A percentile compares a stretch with the other conserved stretches of the same genome.
Evolutionary conservation across 2,113 vertebrate species (phyloP).

Genomic region (Delphinapterus leucas): DNA sequence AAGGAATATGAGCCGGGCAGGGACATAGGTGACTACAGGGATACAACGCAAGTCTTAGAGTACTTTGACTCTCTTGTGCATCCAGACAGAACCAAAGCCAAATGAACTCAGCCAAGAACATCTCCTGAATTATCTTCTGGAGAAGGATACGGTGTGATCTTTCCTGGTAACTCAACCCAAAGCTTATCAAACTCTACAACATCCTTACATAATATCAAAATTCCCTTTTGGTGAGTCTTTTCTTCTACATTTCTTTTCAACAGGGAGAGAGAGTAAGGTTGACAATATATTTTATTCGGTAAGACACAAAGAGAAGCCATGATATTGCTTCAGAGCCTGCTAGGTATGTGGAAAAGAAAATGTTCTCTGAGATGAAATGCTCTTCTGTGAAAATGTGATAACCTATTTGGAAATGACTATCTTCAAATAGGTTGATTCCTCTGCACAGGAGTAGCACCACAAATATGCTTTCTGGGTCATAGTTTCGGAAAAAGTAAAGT

Average conservation of each 20-base stretch:
- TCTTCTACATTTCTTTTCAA: not conserved
- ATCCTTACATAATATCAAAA: not conserved
- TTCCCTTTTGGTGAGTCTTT: not conserved
- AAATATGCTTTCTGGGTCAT: not conserved
- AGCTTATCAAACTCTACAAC: not conserved
- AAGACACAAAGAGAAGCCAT: not conserved
- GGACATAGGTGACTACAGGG: not conserved
- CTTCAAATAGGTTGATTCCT: not conserved
- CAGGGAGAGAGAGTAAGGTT: not conserved
- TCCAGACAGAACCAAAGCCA: not conserved
- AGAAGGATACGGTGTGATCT: not conserved
- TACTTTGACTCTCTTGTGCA: not conserved
- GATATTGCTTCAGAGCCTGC: not conserved
- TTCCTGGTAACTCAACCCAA: not conserved
- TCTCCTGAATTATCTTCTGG: not conserved
- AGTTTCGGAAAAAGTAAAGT: constrained; percentile 22
- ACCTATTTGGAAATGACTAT: not conserved
- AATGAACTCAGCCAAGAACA: not conserved
- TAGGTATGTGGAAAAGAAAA: not conserved
- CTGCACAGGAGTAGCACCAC: not conserved
- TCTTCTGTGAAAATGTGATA: not conserved
- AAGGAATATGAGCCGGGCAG: not conserved
- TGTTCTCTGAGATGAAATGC: not conserved
- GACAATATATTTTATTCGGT: not conserved
- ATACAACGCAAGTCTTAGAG: not conserved